These are phyloP conservation scores for Apostichopus parvimensis DNA, from an alignment of 35 echinoderm and acorn worm species.

Conservation along the genomic window DNA sequence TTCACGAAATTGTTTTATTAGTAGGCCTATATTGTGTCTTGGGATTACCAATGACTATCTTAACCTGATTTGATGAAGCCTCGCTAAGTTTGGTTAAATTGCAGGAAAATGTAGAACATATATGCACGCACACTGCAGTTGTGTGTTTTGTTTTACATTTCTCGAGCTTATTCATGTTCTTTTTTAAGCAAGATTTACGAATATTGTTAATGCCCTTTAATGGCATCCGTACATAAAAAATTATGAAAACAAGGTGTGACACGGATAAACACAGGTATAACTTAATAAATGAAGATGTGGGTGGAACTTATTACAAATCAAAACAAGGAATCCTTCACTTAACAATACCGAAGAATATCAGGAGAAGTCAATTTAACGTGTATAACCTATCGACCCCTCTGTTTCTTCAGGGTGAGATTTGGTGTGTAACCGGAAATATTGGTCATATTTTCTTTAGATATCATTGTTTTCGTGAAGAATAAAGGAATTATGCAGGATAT, in stretches of 20 bases:
- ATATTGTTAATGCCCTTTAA: background rate
- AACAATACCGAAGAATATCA: background rate
- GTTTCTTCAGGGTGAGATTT: background rate
- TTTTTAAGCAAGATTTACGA: too few species aligned
- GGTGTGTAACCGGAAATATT: background rate
- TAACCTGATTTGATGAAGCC: too few species aligned
- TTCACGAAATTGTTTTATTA: too few species aligned
- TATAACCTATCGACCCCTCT: background rate
- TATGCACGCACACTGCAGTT: too few species aligned
- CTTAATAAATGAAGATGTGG: slow-evolving; percentile 10
- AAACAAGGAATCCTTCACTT: background rate
- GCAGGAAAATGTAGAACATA: too few species aligned
- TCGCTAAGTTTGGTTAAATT: too few species aligned
- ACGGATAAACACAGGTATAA: background rate
- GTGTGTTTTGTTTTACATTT: too few species aligned
- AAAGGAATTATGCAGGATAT: background rate
- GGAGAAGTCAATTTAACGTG: background rate
- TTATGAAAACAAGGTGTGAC: background rate
- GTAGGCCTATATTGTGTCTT: too few species aligned
- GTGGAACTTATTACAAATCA: slow-evolving; percentile 1
- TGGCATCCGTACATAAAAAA: background rate
- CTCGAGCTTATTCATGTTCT: too few species aligned
- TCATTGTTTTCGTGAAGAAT: background rate
- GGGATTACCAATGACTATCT: too few species aligned
- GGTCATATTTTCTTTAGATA: background rate